Evolutionary conservation across 2,797 vertebrate genomes (phyloP).

Genomic region (Schizothorax lantsangensis): DNA sequence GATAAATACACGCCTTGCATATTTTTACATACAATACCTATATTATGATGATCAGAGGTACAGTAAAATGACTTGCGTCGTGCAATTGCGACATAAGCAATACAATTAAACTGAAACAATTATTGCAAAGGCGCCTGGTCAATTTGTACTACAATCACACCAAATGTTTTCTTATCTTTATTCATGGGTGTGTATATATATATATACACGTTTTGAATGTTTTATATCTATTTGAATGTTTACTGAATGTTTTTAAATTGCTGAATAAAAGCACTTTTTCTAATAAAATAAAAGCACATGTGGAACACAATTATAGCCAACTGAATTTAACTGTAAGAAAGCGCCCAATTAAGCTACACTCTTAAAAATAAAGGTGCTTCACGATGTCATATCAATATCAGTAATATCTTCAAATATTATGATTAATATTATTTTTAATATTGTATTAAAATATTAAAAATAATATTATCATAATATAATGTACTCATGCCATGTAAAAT

Average conservation of each 20-base stretch:
- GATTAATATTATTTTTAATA: neutral
- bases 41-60: neutral
- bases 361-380: no score
- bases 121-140: neutral
- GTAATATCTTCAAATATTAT: neutral
- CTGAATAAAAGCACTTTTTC: neutral
- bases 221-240: neutral
- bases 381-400: neutral
- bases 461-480: neutral
- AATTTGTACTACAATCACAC: neutral
- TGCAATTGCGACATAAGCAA: neutral
- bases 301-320: neutral
- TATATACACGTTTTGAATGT: neutral
- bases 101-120: slow-evolving; percentile 15
- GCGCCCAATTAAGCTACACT: slow-evolving; percentile 8
- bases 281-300: neutral
- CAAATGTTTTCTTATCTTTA: neutral
- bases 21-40: neutral
- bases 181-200: neutral
- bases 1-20: neutral
- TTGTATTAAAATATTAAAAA: neutral
- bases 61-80: neutral
- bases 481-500: neutral
- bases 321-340: neutral
- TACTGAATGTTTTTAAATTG: neutral